phyloP scores from a whole-genome alignment of 1,140 invertebrate genomes.

The Chionoecetes opilio region DNA sequence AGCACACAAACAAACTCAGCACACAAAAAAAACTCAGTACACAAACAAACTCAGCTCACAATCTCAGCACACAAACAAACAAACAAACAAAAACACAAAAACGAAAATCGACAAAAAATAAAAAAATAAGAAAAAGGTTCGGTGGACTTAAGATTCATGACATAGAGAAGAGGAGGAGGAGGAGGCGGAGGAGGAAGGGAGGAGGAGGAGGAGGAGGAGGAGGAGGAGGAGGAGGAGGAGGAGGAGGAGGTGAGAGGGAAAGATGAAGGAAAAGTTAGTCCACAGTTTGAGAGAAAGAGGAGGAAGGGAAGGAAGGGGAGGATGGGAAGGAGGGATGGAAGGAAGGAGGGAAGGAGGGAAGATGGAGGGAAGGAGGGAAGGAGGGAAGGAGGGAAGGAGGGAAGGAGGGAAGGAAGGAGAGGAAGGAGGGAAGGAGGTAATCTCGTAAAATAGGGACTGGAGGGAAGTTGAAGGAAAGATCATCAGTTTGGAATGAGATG shows the following conservation, averaged over 20 bases:
- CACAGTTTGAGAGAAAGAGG: background rate
- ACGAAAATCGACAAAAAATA: too few relatives aligned
- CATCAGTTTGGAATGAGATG: slow-evolving; percentile 21
- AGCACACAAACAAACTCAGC: too few relatives aligned
- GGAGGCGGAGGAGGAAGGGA: background rate
- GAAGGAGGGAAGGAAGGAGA: background rate
- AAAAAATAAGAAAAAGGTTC: too few relatives aligned
- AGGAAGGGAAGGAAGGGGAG: too few relatives aligned
- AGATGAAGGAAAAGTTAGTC: background rate
- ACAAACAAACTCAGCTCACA: too few relatives aligned
- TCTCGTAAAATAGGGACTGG: slow-evolving; percentile 7
- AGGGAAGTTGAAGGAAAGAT: slow-evolving; percentile 9
- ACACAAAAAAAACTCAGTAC: too few relatives aligned
- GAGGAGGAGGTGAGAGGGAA: background rate
- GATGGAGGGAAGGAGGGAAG: background rate
- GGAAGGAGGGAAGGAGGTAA: background rate
- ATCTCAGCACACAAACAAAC: too few relatives aligned
- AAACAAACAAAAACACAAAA: too few relatives aligned
- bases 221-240: background rate
- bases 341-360: too few relatives aligned
- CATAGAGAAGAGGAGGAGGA: too few relatives aligned
- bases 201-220: background rate
- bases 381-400: background rate
- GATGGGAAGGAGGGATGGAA: too few relatives aligned
- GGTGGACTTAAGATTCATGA: too few relatives aligned